A percentile compares a stretch with the other conserved stretches of the same genome.
Conservation (phyloP, 1,140 invertebrate genomes). For the Muscidifurax raptorellus region DNA sequence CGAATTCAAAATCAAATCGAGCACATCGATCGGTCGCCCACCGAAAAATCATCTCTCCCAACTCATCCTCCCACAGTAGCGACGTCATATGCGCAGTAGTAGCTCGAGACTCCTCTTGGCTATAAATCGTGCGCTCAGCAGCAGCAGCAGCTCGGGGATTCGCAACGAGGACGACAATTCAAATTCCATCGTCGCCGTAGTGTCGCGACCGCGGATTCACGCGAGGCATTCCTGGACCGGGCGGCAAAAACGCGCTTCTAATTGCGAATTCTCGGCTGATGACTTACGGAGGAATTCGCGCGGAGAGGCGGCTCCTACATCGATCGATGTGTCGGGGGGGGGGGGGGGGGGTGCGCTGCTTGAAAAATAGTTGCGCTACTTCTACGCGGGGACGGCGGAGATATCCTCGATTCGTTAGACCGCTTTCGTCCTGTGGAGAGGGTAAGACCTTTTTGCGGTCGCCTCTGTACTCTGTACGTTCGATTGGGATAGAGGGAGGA, state of each 20-base stretch:
- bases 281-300: constrained; percentile 58
- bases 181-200: constrained; percentile 58
- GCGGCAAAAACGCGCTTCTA: constrained; percentile 60
- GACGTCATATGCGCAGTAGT: not conserved
- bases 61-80: not conserved
- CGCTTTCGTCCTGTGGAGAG: not conserved
- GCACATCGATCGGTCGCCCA: not conserved
- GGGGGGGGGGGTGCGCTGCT: not conserved
- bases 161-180: constrained; percentile 43
- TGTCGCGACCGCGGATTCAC: constrained; percentile 49
- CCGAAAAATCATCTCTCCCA: not conserved
- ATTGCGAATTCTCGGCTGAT: constrained; percentile 64
- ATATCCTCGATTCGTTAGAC: not conserved
- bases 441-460: not conserved
- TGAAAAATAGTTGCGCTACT: constrained; percentile 42
- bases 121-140: constrained; percentile 43
- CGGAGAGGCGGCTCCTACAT: not conserved
- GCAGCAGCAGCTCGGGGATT: not conserved
- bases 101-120: not conserved
- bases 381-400: not conserved
- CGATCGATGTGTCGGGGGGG: constrained; percentile 1
- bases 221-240: constrained; percentile 52
- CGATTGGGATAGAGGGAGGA: not conserved
- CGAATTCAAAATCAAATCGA: too few species aligned
- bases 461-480: not conserved